Conservation (phyloP, 2,797 vertebrate species). For the Spea hammondii region DNA sequence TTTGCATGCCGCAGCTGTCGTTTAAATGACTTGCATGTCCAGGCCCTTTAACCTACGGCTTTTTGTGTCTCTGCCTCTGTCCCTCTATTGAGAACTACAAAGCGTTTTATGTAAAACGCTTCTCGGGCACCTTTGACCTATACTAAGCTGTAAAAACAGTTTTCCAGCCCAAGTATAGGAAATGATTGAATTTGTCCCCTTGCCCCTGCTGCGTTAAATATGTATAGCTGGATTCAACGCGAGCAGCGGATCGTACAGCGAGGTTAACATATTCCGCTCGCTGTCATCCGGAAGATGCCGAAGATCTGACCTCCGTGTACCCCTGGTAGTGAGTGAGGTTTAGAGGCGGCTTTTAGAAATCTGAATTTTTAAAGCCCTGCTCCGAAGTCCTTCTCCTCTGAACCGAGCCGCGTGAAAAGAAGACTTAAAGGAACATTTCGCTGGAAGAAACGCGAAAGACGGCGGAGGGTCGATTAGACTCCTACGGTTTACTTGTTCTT, state of each 20-base stretch:
- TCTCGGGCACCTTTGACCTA: constrained; percentile 32
- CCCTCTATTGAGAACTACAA: constrained; percentile 37
- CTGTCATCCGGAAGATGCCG: constrained; percentile 41
- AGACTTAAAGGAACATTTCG: background rate
- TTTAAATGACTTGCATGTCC: constrained; percentile 3
- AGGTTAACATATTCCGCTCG: constrained; percentile 40
- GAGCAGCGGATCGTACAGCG: background rate
- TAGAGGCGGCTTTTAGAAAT: constrained; percentile 12
- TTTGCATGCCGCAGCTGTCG: constrained; percentile 21
- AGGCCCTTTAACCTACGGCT: constrained; percentile 19
- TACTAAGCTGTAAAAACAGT: constrained; percentile 27
- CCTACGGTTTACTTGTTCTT: background rate
- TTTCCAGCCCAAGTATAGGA: constrained; percentile 17
- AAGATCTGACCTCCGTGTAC: constrained; percentile 15
- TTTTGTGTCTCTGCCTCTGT: constrained; percentile 21
- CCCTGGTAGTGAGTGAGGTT: background rate
- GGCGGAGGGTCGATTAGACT: background rate
- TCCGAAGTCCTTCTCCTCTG: constrained; percentile 7
- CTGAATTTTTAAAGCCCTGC: constrained; percentile 14
- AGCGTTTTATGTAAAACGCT: constrained; percentile 45
- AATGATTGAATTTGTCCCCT: constrained; percentile 24
- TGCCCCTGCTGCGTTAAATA: constrained; percentile 34
- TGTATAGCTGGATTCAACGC: constrained; percentile 36
- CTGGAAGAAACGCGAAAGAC: constrained; percentile 1
- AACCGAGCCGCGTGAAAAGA: background rate